Conservation (phyloP, 2,113 vertebrate species). For the Todiramphus chloris region DNA sequence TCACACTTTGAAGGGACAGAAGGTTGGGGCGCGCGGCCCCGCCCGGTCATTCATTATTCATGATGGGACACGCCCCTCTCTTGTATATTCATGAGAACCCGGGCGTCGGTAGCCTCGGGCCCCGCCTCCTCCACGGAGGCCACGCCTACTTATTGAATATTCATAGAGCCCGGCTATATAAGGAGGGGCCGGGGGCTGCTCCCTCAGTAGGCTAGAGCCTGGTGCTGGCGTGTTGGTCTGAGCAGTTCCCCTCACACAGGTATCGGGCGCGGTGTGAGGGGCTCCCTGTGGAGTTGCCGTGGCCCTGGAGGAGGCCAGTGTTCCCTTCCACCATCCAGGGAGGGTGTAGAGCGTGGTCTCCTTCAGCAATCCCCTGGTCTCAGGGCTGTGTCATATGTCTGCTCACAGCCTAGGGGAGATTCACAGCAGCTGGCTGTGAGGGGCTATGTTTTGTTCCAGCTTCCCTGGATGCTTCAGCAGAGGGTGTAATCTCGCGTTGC, state of each 20-base stretch:
- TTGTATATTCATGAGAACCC: conserved; percentile 14
- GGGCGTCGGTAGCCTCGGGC: rapidly evolving
- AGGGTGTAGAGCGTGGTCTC: neutral
- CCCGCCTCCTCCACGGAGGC: rapidly evolving
- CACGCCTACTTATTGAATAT: neutral
- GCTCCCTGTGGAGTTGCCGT: too few species aligned
- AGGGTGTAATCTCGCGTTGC: neutral
- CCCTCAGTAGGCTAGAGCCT: too few species aligned
- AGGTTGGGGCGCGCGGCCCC: neutral
- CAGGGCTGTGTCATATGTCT: neutral
- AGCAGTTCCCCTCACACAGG: too few species aligned
- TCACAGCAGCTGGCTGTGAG: rapidly evolving
- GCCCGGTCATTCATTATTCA: neutral
- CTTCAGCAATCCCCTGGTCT: neutral
- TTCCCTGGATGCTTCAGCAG: rapidly evolving
- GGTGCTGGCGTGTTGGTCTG: too few species aligned
- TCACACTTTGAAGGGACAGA: conserved; percentile 64
- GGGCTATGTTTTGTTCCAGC: neutral
- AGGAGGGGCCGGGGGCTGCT: too few species aligned
- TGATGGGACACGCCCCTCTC: rapidly evolving
- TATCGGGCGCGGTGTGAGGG: too few species aligned
- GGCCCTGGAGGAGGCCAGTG: too few species aligned
- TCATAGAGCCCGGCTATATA: rapidly evolving
- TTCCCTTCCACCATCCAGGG: rapidly evolving
- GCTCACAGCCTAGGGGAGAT: rapidly evolving